Evolutionary conservation across 2,888 invertebrate species (phyloP), one percentile per base, ranked within the genome.

Genomic region (Drosophila kokeensis): DNA sequence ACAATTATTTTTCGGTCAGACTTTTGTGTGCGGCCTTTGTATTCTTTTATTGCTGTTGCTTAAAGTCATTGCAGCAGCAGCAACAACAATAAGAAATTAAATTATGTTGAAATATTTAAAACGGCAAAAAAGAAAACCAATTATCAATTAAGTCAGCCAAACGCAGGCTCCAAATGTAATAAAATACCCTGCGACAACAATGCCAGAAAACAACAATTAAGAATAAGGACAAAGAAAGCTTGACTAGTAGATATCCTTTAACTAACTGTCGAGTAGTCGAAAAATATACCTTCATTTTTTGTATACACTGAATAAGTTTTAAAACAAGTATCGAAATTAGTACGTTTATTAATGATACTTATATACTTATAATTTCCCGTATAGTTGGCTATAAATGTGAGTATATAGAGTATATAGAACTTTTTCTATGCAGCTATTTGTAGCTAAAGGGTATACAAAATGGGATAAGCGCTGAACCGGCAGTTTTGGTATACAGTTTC

Each of bases 101-200:
- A 89, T 89, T 79, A 89, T 79, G 85, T 82, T 85, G 85, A 89
- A 88, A 81, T 79, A 89, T 89, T 79, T 87, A 87, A 90, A 87
- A 78, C 79, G 74, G 63, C 30, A 49, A 36, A 4, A 36, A 69
- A 55, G 42, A 57, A 62, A 81, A 78, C 78, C 90, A 89, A 87
- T 90, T 89, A 89, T 87, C 91, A 91, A 91, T 92, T 92, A 91
- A 91, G 91, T 90, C 84, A 85, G 82, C 72, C 87, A 82, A 83
- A 83, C 72, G 70, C 63, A 58, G 73, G 52, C 69, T 64, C 77
- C 79, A 75, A 81, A 77, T 81, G 79, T 82, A 80, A 89, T 81
- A 79, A 87, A 90, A 87, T 86, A 80, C 77, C 64, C 58, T 62
- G 54, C 66, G 65, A 54, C 68, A 55, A 73, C 79, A 81, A 76